Evolutionary conservation across 1,140 invertebrate species (phyloP).

Genomic region (Neodiprion lecontei): DNA sequence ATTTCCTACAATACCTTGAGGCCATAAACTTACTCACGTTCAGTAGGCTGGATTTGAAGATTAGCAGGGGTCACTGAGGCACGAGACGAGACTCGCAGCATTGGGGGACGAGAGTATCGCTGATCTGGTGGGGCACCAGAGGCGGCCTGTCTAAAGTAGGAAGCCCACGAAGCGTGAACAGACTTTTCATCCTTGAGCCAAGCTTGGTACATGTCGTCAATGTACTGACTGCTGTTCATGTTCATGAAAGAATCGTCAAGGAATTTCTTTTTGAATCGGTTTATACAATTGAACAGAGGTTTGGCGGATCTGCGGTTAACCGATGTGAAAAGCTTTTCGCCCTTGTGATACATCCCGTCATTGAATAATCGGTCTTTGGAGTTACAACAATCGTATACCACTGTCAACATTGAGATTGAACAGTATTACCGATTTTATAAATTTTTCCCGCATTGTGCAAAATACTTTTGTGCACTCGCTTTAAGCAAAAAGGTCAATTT

Average conservation of each 20-base stretch:
- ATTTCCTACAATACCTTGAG: constrained; percentile 29
- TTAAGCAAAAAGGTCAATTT: too few relatives aligned
- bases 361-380: too few relatives aligned
- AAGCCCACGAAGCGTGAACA: constrained; percentile 53
- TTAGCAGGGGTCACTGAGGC: constrained; percentile 9
- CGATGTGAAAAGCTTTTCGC: too few relatives aligned
- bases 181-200: constrained; percentile 41
- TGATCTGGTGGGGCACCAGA: constrained; percentile 46
- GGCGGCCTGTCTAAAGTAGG: constrained; percentile 54
- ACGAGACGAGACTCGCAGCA: constrained; percentile 43
- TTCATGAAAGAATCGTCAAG: constrained; percentile 25
- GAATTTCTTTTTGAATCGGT: constrained; percentile 12
- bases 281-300: neutral
- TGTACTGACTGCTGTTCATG: constrained; percentile 39
- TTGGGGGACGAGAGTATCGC: constrained; percentile 52
- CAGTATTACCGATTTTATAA: too few relatives aligned
- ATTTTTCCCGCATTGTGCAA: too few relatives aligned
- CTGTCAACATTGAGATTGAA: too few relatives aligned
- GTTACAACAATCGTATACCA: too few relatives aligned
- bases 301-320: neutral
- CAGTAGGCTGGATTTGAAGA: constrained; percentile 17
- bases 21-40: constrained; percentile 20
- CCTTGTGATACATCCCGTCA: too few relatives aligned
- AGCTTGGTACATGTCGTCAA: constrained; percentile 40
- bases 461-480: too few relatives aligned